phyloP scores from a whole-genome alignment of 2,113 vertebrate species.

The Campylomormyrus tamandua region DNA sequence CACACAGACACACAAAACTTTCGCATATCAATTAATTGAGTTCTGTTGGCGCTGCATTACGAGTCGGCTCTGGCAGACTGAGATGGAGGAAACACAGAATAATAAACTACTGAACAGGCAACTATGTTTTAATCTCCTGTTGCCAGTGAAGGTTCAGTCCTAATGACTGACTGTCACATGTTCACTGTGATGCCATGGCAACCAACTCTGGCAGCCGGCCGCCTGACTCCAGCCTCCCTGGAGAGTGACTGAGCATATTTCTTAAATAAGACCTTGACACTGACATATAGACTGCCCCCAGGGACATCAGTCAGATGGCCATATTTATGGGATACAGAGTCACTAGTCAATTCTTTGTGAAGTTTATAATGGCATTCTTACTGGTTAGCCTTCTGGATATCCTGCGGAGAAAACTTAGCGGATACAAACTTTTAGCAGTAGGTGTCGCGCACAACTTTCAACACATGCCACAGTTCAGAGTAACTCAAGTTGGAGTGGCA shows the following conservation, averaged over 20 bases:
- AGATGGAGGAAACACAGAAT: not conserved
- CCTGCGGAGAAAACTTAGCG: not conserved
- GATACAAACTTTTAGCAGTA: not conserved
- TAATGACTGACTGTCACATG: conserved; percentile 8
- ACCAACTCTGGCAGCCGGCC: not conserved
- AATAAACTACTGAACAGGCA: not conserved
- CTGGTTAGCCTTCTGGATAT: conserved; percentile 7
- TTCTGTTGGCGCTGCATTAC: conserved; percentile 8
- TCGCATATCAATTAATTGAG: conserved; percentile 30
- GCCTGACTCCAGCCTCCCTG: not conserved
- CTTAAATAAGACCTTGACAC: conserved; percentile 18
- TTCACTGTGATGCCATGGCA: conserved; percentile 9
- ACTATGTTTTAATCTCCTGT: not conserved
- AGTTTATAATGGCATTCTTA: conserved; percentile 11
- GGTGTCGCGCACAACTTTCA: not conserved
- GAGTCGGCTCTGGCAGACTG: not conserved
- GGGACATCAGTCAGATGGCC: conserved; percentile 17
- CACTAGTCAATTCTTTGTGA: conserved; percentile 12
- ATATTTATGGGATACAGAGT: conserved; percentile 13
- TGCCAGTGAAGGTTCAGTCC: conserved; percentile 7
- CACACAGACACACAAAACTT: not conserved
- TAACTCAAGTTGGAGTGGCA: not conserved
- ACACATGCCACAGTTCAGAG: not conserved
- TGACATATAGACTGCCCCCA: conserved; percentile 8
- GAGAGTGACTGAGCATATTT: conserved; percentile 17